Conservation (phyloP, 2,888 invertebrate genomes). For the Melinopterus prodromus region DNA sequence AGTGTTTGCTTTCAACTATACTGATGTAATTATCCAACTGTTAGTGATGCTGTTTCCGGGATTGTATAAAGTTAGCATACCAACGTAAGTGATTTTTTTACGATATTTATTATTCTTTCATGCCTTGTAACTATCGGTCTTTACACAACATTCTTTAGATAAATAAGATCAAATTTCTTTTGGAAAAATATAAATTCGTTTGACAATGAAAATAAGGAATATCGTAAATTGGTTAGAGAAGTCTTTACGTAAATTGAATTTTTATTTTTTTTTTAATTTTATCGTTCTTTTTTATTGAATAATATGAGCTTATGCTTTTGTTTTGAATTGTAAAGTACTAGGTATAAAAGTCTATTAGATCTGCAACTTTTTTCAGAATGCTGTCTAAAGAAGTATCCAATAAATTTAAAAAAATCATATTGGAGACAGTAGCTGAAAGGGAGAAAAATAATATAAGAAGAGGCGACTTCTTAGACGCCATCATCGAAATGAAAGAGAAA, state of each 20-base stretch:
- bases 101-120: too few relatives aligned
- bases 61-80: slow-evolving; percentile 34
- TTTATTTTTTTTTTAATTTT: too few relatives aligned
- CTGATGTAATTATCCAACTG: slow-evolving; percentile 34
- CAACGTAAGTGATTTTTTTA: slow-evolving; percentile 24
- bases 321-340: too few relatives aligned
- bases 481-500: slow-evolving; percentile 52
- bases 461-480: slow-evolving; percentile 60
- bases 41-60: slow-evolving; percentile 34
- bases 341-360: not conserved
- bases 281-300: too few relatives aligned
- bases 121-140: too few relatives aligned
- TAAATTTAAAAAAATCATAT: slow-evolving; percentile 53
- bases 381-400: slow-evolving; percentile 42
- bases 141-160: too few relatives aligned
- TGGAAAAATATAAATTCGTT: too few relatives aligned
- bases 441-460: slow-evolving; percentile 55
- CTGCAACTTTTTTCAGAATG: slow-evolving; percentile 5
- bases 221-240: too few relatives aligned
- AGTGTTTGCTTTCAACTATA: slow-evolving; percentile 39
- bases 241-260: too few relatives aligned
- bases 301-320: too few relatives aligned
- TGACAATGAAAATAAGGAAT: too few relatives aligned
- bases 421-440: slow-evolving; percentile 55
- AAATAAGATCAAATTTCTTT: too few relatives aligned